These are phyloP conservation scores for Leptarthrus brevirostris DNA, from an alignment of 2,888 invertebrate genomes.

Conservation along the genomic window DNA sequence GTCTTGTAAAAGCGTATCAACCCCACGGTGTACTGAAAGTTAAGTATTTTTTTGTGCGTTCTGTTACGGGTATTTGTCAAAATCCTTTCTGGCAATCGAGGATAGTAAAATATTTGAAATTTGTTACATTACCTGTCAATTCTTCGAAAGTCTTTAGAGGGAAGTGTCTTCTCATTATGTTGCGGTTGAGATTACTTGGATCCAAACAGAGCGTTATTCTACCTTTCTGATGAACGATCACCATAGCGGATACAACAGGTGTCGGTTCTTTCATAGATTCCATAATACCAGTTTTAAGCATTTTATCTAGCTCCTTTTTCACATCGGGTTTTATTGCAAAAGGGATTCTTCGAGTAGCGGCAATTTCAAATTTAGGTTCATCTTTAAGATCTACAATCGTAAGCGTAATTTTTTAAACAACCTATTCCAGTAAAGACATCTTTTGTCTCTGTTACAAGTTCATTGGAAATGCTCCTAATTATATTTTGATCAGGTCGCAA, in stretches of 20 bases:
- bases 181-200: slow-evolving; percentile 49
- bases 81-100: too few species aligned
- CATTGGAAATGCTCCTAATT: too few species aligned
- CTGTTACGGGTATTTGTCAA: slow-evolving; percentile 54
- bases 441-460: too few species aligned
- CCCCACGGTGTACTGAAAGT: slow-evolving; percentile 56
- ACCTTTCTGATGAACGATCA: slow-evolving; percentile 51
- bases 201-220: slow-evolving; percentile 51
- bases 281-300: too few species aligned
- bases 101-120: too few species aligned
- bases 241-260: slow-evolving; percentile 53
- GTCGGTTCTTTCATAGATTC: slow-evolving; percentile 51
- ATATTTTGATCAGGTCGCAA: too few species aligned
- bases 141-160: slow-evolving; percentile 51
- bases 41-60: slow-evolving; percentile 54
- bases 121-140: too few species aligned
- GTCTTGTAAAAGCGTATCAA: slow-evolving; percentile 53
- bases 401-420: slow-evolving; percentile 53
- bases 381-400: slow-evolving; percentile 53
- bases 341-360: slow-evolving; percentile 51
- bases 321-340: slow-evolving; percentile 53
- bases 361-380: slow-evolving; percentile 52
- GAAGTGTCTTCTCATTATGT: too few species aligned
- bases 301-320: slow-evolving; percentile 52
- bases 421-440: too few species aligned